Base-by-base conservation (phyloP, 2,888 invertebrate genomes). In the Muscina levida region DNA sequence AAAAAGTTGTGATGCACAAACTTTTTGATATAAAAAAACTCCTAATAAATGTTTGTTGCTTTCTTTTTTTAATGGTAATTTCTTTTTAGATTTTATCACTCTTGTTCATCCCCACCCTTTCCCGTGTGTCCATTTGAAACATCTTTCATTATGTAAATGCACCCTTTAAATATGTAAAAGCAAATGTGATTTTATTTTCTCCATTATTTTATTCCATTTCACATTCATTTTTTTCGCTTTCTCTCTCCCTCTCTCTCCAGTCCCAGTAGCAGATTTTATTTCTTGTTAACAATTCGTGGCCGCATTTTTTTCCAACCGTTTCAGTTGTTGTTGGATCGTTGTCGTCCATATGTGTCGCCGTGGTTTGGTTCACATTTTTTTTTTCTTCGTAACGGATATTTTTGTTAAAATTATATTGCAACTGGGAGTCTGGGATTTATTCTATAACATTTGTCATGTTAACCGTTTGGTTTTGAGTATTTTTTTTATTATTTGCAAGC, bases 81-180 rank as follows among this genome's bases (percentile, higher is more conserved):
- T n/a, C n/a, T n/a, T n/a, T n/a, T n/a, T n/a, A 3, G 8, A 31
- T 31, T 31, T 31, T 8, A 31, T 31, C 31, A 31, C 31, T 31
- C 31, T 31, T 31, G 31, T 31, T 31, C 8, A n/a, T 8, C 31
- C 31, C 4, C 31, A 31, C 77, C 74, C 77, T 77, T 83, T 72
- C 56, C 77, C 71, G 75, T 22, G 77, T 75, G 85, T 83, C 83
- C 87, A 87, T 87, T 62, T 86, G 85, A 86, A 84, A 87, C 86
- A 88, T 88, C 87, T 87, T 88, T 88, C 88, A 88, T 88, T 88
- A 88, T 88, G 88, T 87, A 88, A 88, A 88, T 88, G 88, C 87
- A 87, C 85, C 87, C 85, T 88, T 88, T 85, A 87, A 84, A 87
- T 83, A 83, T 80, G 81, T 81, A 81, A 59, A 77, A 68, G 77